Evolutionary conservation across 2,888 invertebrate genomes (phyloP).

Genomic region (Hymenopus coronatus): DNA sequence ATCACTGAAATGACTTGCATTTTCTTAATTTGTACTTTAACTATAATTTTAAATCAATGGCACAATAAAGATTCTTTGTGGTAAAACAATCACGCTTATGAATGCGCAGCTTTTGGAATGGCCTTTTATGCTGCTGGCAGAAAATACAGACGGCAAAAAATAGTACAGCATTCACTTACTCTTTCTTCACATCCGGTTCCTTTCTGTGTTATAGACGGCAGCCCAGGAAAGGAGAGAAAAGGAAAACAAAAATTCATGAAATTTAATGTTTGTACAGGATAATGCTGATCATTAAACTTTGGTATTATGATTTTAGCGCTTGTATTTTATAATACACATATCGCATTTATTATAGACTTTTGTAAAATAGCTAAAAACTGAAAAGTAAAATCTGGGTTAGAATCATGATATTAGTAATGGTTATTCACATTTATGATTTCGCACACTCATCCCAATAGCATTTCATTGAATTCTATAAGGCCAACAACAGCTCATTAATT

Average conservation of each 20-base stretch:
- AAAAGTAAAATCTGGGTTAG: not conserved
- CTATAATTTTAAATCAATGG: not conserved
- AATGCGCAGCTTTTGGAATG: conserved; percentile 23
- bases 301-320: not conserved
- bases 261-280: not conserved
- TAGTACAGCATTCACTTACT: conserved; percentile 53
- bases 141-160: conserved; percentile 26
- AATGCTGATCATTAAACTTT: not conserved
- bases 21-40: not conserved
- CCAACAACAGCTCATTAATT: not conserved
- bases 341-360: not conserved
- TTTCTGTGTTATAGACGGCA: conserved; percentile 43
- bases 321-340: not conserved
- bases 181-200: conserved; percentile 66
- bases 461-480: not conserved
- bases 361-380: not conserved
- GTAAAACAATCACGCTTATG: conserved; percentile 18
- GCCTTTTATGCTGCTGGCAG: conserved; percentile 37
- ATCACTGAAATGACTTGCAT: not conserved
- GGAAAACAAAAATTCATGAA: conserved; percentile 30
- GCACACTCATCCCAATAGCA: not conserved
- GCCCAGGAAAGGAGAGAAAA: conserved; percentile 28
- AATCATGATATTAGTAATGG: not conserved
- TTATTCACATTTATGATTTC: not conserved
- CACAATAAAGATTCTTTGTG: conserved; percentile 25